Evolutionary conservation across 2,797 vertebrate genomes (phyloP), one percentile per base, ranked within the genome.

Genomic region (Enteromius thamalakanensis): DNA sequence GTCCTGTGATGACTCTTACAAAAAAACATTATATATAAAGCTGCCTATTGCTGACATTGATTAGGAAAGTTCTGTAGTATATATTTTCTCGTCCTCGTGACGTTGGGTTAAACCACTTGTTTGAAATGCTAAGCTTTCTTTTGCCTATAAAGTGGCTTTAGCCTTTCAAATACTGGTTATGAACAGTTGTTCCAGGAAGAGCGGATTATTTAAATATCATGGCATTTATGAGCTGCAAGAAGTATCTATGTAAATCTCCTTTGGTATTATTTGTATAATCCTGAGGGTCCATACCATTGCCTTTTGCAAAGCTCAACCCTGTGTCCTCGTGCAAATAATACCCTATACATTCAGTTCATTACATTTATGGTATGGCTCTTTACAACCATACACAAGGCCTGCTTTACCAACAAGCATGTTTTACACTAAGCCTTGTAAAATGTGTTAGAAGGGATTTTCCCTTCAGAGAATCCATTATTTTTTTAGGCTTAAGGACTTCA

Each of bases 381-480:
- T 70, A 71, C n/a, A 45, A 42, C 5, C 14, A 51, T 26, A 19
- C 17, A 65, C n/a, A 42, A 70, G 19, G 3, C 11, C 12, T 1
- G 3, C 12, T 5, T 68, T 32, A 37, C 49, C 69, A 83, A 60
- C 40, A 65, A 65, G 55, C 72, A 70, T 10, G 32, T 37, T 65
- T 40, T 42, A 77, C 75, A 42, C 74, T 82, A 79, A 86, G 60
- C 76, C 68, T 58, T 86, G 76, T 76, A 65, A 76, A 60, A 83
- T 86, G 40, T 79, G 47, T 83, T 60, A 58, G 21, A 26, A 64
- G 60, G 58, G 81, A 86, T 86, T 80, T 76, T 76, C 64, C 37
- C 9, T 65, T 86, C 65, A 76, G 51, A 68, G 51, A 80, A 83
- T 83, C 64, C 76, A 62, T 64, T 75, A 83, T 83, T 83, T 80